phyloP scores from a whole-genome alignment of 2,888 invertebrate genomes.

The Anodontia alba region DNA sequence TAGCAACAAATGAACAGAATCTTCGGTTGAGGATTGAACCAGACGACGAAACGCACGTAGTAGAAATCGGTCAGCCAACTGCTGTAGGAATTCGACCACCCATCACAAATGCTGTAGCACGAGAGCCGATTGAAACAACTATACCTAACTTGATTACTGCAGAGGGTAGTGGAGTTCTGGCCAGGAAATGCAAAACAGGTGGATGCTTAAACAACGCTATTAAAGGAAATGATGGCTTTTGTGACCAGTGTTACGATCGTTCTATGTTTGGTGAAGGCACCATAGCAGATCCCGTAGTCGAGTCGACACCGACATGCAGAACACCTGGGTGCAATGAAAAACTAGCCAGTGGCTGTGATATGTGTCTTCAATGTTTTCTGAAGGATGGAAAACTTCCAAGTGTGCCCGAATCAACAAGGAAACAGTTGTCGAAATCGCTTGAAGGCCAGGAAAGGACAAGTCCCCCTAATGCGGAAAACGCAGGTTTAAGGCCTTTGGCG shows the following conservation, averaged over 20 bases:
- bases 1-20: background rate
- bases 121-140: background rate
- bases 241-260: conserved; percentile 53
- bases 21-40: background rate
- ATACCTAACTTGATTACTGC: background rate
- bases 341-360: background rate
- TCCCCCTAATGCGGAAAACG: background rate
- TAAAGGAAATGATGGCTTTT: conserved; percentile 50
- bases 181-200: conserved; percentile 38
- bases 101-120: background rate
- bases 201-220: conserved; percentile 47
- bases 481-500: too few relatives aligned
- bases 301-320: background rate
- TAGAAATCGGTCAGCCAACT: background rate
- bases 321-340: background rate
- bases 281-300: background rate
- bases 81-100: background rate
- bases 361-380: background rate
- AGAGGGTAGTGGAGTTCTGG: conserved; percentile 13
- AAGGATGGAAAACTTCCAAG: background rate
- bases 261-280: conserved; percentile 38
- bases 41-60: background rate
- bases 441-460: background rate
- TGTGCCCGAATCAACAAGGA: background rate
- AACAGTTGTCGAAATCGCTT: background rate